phyloP scores from a whole-genome alignment of 2,113 vertebrate species.

The Noctilio leporinus region DNA sequence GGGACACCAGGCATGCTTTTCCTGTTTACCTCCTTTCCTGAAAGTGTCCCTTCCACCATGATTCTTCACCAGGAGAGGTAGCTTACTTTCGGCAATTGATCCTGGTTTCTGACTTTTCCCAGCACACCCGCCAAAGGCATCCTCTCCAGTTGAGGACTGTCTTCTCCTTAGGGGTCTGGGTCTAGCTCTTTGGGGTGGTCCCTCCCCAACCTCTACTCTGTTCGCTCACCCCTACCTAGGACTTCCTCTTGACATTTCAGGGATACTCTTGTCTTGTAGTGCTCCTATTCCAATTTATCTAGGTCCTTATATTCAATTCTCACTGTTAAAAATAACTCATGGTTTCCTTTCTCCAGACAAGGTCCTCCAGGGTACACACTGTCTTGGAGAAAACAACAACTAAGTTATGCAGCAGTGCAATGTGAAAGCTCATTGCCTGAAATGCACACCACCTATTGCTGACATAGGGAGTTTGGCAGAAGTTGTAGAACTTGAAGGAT shows the following conservation, averaged over 20 bases:
- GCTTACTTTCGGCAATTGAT: background rate
- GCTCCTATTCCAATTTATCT: background rate
- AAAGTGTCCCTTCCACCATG: background rate
- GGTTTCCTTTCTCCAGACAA: background rate
- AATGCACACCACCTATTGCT: background rate
- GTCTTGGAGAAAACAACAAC: background rate
- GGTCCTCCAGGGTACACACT: background rate
- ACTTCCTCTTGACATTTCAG: background rate
- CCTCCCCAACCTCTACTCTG: background rate
- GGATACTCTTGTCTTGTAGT: background rate
- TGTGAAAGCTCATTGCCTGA: background rate
- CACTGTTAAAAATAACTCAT: background rate
- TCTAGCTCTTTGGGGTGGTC: background rate
- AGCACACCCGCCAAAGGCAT: background rate
- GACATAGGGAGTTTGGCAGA: background rate
- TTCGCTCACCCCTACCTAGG: background rate
- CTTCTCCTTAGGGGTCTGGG: background rate
- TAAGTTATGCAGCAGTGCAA: background rate
- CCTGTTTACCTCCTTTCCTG: background rate
- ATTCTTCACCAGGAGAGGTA: background rate
- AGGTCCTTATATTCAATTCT: background rate
- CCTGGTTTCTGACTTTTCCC: background rate
- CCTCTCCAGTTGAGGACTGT: fast-evolving
- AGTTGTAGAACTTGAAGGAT: background rate
- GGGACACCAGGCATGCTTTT: background rate